phyloP scores from a whole-genome alignment of 2,888 invertebrate genomes.

The Athalia cordata region DNA sequence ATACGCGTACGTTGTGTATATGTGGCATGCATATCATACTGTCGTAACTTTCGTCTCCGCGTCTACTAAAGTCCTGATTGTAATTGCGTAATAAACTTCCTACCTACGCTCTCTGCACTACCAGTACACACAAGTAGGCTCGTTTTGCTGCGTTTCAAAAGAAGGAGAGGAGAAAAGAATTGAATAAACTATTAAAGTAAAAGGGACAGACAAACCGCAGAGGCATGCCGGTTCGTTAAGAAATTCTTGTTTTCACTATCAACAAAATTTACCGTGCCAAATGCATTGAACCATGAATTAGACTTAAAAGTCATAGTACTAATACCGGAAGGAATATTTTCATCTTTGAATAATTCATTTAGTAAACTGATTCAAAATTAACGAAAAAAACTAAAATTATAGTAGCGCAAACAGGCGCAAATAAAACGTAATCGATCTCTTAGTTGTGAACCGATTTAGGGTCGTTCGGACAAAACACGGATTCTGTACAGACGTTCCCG shows the following conservation, averaged over 20 bases:
- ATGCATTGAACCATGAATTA: constrained; percentile 8
- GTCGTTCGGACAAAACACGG: too few relatives aligned
- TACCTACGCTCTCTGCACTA: constrained; percentile 24
- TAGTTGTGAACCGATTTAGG: too few relatives aligned
- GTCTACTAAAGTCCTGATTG: constrained; percentile 39
- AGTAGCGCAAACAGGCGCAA: too few relatives aligned
- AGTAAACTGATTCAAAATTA: too few relatives aligned
- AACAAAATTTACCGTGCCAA: constrained; percentile 12
- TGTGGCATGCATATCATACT: constrained; percentile 6
- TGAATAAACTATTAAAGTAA: not conserved
- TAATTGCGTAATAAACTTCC: constrained; percentile 42
- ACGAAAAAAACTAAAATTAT: too few relatives aligned
- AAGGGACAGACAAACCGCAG: not conserved
- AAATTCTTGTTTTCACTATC: constrained; percentile 33
- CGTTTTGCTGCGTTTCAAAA: not conserved
- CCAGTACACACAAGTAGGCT: not conserved
- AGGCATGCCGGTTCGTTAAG: constrained; percentile 21
- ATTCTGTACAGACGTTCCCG: too few relatives aligned
- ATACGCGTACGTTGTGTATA: not conserved
- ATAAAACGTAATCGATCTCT: too few relatives aligned
- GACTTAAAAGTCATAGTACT: not conserved
- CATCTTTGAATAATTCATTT: too few relatives aligned
- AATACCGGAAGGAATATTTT: not conserved
- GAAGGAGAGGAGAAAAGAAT: not conserved
- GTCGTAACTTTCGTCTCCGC: constrained; percentile 39